Conservation (phyloP, 2,797 vertebrate species). For the Astyanax mexicanus region DNA sequence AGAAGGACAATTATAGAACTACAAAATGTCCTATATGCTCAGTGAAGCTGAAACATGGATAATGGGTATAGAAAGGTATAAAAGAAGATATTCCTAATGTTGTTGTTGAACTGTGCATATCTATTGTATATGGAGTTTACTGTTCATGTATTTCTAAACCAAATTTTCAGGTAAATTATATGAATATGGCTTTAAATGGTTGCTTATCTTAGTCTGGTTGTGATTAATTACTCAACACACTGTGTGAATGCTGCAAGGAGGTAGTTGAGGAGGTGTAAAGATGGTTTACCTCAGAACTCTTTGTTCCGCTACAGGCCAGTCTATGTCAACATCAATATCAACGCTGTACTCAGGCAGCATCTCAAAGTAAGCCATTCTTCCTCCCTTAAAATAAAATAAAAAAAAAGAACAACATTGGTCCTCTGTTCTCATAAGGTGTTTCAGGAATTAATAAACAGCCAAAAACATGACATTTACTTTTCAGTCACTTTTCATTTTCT, state of each 20-base stretch:
- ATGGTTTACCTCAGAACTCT: slow-evolving; percentile 86
- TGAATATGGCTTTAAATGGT: too few species aligned
- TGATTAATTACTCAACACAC: too few species aligned
- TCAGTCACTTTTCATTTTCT: neutral
- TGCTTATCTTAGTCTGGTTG: too few species aligned
- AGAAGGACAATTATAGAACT: too few species aligned
- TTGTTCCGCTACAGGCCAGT: slow-evolving; percentile 97
- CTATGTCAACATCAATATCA: slow-evolving; percentile 95
- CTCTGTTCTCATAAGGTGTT: neutral
- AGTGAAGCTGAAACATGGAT: too few species aligned
- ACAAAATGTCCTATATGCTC: too few species aligned
- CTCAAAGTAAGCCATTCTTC: slow-evolving; percentile 89
- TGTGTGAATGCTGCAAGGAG: neutral
- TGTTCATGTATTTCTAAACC: too few species aligned
- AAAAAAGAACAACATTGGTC: neutral
- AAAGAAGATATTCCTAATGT: too few species aligned
- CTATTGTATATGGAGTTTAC: too few species aligned
- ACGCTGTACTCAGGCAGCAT: slow-evolving; percentile 92
- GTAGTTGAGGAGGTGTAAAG: neutral
- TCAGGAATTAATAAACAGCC: neutral
- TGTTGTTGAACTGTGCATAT: too few species aligned
- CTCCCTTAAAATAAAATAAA: slow-evolving; percentile 84
- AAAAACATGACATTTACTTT: neutral
- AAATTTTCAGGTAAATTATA: too few species aligned
- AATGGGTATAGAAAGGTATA: too few species aligned